Conservation (phyloP, 1,140 invertebrate genomes). For the Leptinotarsa defecta region DNA sequence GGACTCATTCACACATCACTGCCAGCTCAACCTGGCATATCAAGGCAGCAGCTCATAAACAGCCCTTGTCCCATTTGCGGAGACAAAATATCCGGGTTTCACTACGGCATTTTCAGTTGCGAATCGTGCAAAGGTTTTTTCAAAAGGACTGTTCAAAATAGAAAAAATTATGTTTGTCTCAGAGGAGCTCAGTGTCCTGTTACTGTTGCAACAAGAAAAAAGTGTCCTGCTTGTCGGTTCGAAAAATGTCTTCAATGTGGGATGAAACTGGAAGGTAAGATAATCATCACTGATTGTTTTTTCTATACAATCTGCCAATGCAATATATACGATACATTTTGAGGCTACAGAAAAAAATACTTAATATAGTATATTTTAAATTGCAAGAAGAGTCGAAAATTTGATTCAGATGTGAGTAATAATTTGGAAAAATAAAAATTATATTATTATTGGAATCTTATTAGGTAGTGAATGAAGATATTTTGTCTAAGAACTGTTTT, state of each 20-base stretch:
- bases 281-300: constrained; percentile 24
- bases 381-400: not conserved
- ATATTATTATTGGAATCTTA: not conserved
- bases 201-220: constrained; percentile 90
- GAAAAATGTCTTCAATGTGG: constrained; percentile 94
- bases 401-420: too few species aligned
- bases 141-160: constrained; percentile 96
- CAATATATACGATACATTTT: not conserved
- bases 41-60: constrained; percentile 61
- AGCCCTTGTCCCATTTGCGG: constrained; percentile 94
- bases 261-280: constrained; percentile 91
- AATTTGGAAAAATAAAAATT: not conserved
- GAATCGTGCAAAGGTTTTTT: constrained; percentile 99
- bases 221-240: constrained; percentile 96
- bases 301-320: not conserved
- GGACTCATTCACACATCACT: constrained; percentile 58
- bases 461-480: too few species aligned
- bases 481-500: too few species aligned
- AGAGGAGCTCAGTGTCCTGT: constrained; percentile 89
- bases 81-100: constrained; percentile 93
- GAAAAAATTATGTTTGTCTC: constrained; percentile 94
- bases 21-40: constrained; percentile 76
- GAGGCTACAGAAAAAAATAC: too few species aligned
- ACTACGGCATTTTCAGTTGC: constrained; percentile 96
- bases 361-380: not conserved